Evolutionary conservation across 2,113 vertebrate genomes (phyloP).

Genomic region (Chionodraco myersi): DNA sequence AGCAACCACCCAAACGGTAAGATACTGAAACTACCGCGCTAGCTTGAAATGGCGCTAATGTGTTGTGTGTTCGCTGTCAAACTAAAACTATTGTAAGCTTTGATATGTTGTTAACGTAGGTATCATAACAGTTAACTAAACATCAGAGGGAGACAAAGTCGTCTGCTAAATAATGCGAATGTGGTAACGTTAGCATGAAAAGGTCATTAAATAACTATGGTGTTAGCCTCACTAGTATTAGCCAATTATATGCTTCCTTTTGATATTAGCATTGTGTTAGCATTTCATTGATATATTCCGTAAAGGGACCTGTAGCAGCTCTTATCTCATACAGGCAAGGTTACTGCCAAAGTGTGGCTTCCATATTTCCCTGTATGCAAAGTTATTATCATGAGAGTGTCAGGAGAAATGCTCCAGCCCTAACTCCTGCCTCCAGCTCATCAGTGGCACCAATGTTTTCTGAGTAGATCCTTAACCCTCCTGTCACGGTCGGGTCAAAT

Average conservation of each 20-base stretch:
- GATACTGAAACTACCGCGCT: constrained; percentile 12
- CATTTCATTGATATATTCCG: neutral
- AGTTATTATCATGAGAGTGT: constrained; percentile 51
- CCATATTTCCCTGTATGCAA: neutral
- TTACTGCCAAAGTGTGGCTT: neutral
- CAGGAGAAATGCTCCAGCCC: constrained; percentile 22
- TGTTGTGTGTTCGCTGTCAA: neutral
- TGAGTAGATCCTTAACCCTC: neutral
- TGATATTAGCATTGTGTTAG: neutral
- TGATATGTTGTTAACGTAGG: neutral
- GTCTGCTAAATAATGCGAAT: neutral
- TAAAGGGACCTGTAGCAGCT: neutral
- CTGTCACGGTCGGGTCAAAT: too few relatives aligned
- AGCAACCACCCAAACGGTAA: constrained; percentile 52
- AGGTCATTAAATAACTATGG: neutral
- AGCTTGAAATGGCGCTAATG: constrained; percentile 53
- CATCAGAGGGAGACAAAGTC: neutral
- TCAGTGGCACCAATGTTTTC: neutral
- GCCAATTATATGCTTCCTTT: neutral
- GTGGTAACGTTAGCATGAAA: neutral
- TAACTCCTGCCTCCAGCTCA: neutral
- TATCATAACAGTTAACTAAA: neutral
- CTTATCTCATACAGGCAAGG: neutral
- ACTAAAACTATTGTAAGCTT: neutral
- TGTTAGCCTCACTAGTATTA: neutral